Evolutionary conservation across 2,113 vertebrate species (phyloP).

Genomic region (Saguinus midas): DNA sequence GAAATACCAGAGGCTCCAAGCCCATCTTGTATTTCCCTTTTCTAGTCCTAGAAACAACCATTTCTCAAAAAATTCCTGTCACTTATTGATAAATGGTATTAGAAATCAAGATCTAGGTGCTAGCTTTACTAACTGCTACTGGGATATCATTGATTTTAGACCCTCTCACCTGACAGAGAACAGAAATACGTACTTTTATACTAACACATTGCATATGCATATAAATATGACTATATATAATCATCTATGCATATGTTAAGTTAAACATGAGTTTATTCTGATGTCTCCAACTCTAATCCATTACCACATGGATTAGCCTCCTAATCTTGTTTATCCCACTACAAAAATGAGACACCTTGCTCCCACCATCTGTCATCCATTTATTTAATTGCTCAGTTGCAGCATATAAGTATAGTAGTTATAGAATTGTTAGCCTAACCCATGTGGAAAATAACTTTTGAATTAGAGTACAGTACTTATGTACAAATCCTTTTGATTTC

Average conservation of each 20-base stretch:
- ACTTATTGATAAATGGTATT: not conserved
- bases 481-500: not conserved
- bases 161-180: not conserved
- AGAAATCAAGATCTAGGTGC: not conserved
- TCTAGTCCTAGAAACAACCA: not conserved
- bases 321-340: not conserved
- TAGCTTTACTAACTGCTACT: not conserved
- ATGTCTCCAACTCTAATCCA: not conserved
- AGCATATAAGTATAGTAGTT: not conserved
- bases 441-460: not conserved
- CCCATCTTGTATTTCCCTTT: not conserved
- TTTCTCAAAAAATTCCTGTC: not conserved
- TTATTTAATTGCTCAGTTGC: not conserved
- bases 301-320: not conserved
- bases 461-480: not conserved
- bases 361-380: not conserved
- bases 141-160: not conserved
- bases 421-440: not conserved
- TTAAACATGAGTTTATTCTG: not conserved
- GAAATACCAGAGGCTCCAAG: not conserved
- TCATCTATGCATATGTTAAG: not conserved
- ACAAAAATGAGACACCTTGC: not conserved
- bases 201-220: not conserved
- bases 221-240: not conserved
- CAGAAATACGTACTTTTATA: not conserved